Conservation (phyloP, 2,797 vertebrate genomes). For the Chaetophractus vellerosus region DNA sequence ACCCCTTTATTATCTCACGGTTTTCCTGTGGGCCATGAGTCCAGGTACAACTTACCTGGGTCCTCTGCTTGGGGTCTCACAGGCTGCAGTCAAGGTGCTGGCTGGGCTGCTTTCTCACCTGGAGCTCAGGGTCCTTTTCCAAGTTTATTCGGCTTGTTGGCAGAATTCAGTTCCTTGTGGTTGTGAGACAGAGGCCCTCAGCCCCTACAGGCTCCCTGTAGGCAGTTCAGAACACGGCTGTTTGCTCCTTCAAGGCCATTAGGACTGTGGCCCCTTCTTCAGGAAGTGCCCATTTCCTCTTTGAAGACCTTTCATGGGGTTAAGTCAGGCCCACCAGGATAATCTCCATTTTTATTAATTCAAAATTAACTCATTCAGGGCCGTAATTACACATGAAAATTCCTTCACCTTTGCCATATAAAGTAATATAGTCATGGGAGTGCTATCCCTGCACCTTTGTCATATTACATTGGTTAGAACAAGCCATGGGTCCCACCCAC, state of each 20-base stretch:
- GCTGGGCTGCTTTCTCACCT: background rate
- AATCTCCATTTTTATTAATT: constrained; percentile 15
- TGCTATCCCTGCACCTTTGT: background rate
- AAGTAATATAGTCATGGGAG: background rate
- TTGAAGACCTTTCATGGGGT: background rate
- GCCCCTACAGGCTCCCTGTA: background rate
- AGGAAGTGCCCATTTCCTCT: background rate
- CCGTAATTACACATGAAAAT: background rate
- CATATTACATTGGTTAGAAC: background rate
- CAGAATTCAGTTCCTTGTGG: background rate
- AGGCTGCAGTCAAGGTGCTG: background rate
- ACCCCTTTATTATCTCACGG: background rate
- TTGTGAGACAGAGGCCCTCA: background rate
- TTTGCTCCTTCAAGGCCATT: background rate
- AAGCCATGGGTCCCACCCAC: background rate
- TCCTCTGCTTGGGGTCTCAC: background rate
- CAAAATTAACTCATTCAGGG: background rate
- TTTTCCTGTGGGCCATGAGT: background rate
- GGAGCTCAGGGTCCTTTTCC: background rate
- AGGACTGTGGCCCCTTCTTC: background rate
- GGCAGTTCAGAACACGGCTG: background rate
- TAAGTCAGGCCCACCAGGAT: background rate
- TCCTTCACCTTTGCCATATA: background rate
- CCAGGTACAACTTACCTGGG: background rate
- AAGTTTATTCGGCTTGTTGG: background rate